Base-by-base conservation (phyloP, 2,797 vertebrate genomes). In the Scolopax bukidnonensis region DNA sequence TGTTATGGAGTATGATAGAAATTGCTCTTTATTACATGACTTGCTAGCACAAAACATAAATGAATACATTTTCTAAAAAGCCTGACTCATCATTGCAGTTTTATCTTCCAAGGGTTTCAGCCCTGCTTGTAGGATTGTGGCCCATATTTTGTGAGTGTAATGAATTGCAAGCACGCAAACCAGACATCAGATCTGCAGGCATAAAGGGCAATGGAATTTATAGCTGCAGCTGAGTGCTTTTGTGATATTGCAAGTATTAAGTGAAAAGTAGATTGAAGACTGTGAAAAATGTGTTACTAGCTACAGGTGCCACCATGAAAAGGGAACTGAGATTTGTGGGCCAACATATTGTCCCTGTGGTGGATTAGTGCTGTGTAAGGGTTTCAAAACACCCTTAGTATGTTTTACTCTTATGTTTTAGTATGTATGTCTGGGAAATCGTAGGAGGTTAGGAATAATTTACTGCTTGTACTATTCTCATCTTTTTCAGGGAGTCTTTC, bases 11-110 rank as follows among this genome's bases (percentile, higher is more conserved):
- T 75, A 79, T 67, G 64, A 78, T 33, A 93, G 63, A 95, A 96
- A 85, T 90, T 63, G 69, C 30, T 57, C 61, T 89, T 95, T 83
- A 67, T 68, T 93, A 53, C 54, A 19, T 47, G 32, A 70, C 30
- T 94, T 77, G 30, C 57, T 91, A 84, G 21, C 64, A 87, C 33
- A 90, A 77, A 93, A 92, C 45, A 40, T 79, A 93, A 89, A 94
- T 79, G 80, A 71, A 86, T 78, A 83, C 30, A 77, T 77, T 61
- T 92, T 84, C 74, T 63, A 65, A 30, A 81, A 93, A 93, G n/a
- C 8, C 59, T 89, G 43, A 82, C 76, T 87, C 75, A 70, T 87
- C 65, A n/a, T 43, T 83, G 89, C 7, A 92, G 73, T 56, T 74
- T 77, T 80, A 94, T 63, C 60, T 94, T 94, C 82, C 10, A 73